Conservation (phyloP, 2,888 invertebrate genomes). For the Diaprepes abbreviatus region DNA sequence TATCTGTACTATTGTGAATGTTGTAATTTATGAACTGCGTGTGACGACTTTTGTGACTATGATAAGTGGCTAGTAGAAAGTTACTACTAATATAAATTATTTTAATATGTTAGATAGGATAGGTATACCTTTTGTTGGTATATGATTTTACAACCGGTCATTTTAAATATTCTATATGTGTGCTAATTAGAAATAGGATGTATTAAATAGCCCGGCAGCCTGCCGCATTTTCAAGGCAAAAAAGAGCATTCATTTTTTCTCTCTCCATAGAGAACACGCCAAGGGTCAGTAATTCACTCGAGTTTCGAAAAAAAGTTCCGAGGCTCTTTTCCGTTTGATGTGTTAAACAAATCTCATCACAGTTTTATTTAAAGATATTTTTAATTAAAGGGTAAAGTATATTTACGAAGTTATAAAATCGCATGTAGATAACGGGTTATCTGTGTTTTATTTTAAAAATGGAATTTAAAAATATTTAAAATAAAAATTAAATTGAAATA, state of each 20-base stretch:
- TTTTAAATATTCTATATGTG: slow-evolving; percentile 27
- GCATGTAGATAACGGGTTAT: too few species aligned
- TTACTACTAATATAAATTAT: too few species aligned
- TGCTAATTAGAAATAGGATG: slow-evolving; percentile 68
- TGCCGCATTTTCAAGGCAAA: slow-evolving; percentile 44
- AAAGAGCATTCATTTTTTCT: slow-evolving; percentile 66
- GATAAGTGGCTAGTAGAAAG: too few species aligned
- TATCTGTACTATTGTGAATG: too few species aligned
- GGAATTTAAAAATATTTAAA: too few species aligned
- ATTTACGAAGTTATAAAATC: slow-evolving; percentile 18
- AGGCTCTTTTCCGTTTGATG: slow-evolving; percentile 63
- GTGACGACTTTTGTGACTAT: too few species aligned
- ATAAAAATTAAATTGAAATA: too few species aligned
- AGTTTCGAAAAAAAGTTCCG: slow-evolving; percentile 65
- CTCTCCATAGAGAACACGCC: slow-evolving; percentile 67
- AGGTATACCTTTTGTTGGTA: too few species aligned
- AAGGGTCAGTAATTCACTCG: slow-evolving; percentile 66
- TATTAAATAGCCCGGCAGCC: slow-evolving; percentile 50
- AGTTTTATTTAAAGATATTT: slow-evolving; percentile 43
- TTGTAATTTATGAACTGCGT: too few species aligned
- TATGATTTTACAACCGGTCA: slow-evolving; percentile 13
- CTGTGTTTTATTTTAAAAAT: too few species aligned
- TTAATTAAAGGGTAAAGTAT: slow-evolving; percentile 37
- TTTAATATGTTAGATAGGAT: too few species aligned
- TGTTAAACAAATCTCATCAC: slow-evolving; percentile 51